phyloP scores from a whole-genome alignment of 2,113 vertebrate species.

The Clarias gariepinus region DNA sequence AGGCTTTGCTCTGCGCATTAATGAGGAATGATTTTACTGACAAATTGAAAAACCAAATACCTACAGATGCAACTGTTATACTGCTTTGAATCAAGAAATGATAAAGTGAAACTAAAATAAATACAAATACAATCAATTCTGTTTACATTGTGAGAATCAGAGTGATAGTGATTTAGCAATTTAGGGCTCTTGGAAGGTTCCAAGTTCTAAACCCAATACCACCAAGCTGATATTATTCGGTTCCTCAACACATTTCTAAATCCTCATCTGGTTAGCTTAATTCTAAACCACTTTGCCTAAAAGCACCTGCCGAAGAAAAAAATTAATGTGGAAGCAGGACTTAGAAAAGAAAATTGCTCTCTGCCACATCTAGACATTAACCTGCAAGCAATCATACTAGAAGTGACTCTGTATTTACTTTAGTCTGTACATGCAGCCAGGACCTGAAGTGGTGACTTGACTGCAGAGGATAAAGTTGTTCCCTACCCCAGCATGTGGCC shows the following conservation, averaged over 20 bases:
- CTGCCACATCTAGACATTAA: neutral
- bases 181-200: neutral
- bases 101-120: neutral
- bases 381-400: neutral
- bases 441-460: neutral
- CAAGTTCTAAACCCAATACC: neutral
- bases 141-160: neutral
- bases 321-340: neutral
- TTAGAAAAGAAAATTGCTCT: neutral
- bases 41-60: neutral
- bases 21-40: neutral
- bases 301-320: neutral
- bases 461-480: neutral
- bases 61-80: neutral
- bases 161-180: neutral
- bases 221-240: neutral
- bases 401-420: neutral
- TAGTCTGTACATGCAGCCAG: neutral
- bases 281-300: neutral
- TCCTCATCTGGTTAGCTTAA: neutral
- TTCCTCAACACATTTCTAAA: neutral
- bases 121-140: neutral
- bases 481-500: neutral
- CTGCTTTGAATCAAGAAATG: neutral
- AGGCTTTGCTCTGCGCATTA: too few species aligned